Base-by-base conservation (phyloP, 2,797 vertebrate species). In the Megalops cyprinoides region DNA sequence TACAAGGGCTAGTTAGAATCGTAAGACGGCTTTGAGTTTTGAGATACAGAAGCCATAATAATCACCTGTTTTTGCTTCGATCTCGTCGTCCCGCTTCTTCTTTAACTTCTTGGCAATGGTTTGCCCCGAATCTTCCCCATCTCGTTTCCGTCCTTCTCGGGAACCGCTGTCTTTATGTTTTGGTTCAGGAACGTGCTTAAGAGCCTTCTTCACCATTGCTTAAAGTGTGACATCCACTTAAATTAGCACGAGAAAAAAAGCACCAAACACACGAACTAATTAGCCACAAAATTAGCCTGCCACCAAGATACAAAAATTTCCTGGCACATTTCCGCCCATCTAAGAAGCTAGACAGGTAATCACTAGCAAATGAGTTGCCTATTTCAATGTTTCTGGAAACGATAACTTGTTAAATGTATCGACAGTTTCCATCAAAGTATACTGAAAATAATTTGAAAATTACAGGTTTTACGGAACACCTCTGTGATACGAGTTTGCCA, bases 61-160 rank as follows among this genome's bases (percentile, higher is more conserved):
- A 25, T 55, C 31, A 93, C 93, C 90, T 82, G 84, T 37, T 83
- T 85, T 86, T n/a, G 62, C 6, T 0, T 80, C 77, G 0, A 81
- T 78, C 39, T 86, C 86, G 51, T 53, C 88, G 55, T 91, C 79
- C 82, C 79, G 90, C 76, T 85, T 92, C 14, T 80, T 81, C 56
- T 85, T 87, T n/a, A 89, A 78, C 86, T 91, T 93, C 74, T 88
- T 91, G 53, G 88, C 82, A 0, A 86, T 79, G 10, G 89, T 83
- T 53, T 84, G 28, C 31, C 51, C 55, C 3, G 80, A 49, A 1
- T 81, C 83, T 0, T 84, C 81, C 1, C 55, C 82, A 0, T 67
- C 5, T 80, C 75, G 85, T 84, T 90, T 93, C 74, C 85, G 88
- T 34, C 74, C 75, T 15, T 28, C 58, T 44, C 34, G n/a, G 1